These are phyloP conservation scores for Ctenochaetus hawaiiensis DNA, from an alignment of 2,797 vertebrate genomes.

Conservation along the genomic window DNA sequence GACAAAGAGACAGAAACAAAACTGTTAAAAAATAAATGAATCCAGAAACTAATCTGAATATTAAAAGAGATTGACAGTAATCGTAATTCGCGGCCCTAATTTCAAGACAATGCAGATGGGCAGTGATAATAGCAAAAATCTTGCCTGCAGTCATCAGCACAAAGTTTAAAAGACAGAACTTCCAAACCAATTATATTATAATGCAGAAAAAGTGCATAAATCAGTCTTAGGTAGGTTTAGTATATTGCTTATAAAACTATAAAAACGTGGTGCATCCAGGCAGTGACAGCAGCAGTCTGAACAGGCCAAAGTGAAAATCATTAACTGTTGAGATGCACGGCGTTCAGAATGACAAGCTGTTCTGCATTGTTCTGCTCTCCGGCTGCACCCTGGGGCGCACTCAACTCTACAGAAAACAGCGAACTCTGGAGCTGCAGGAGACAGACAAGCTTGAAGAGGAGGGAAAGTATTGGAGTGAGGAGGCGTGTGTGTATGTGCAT, in stretches of 20 bases:
- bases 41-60: not conserved
- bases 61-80: not conserved
- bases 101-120: not conserved
- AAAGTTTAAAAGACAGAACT: too few relatives aligned
- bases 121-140: not conserved
- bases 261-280: constrained; percentile 22
- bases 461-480: constrained; percentile 22
- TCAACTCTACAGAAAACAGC: constrained; percentile 52
- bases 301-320: constrained; percentile 53
- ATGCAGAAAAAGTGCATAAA: not conserved
- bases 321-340: constrained; percentile 40
- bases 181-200: too few relatives aligned
- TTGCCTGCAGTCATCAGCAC: too few relatives aligned
- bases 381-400: constrained; percentile 60
- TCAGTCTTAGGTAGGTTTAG: not conserved
- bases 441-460: constrained; percentile 42
- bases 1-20: not conserved
- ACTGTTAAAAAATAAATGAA: too few relatives aligned
- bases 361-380: constrained; percentile 65
- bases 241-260: constrained; percentile 1
- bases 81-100: not conserved
- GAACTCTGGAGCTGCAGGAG: constrained; percentile 46
- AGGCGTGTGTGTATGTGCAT: constrained; percentile 22
- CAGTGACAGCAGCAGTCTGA: constrained; percentile 33
- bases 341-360: constrained; percentile 61